phyloP scores from a whole-genome alignment of 2,797 vertebrate species.

The Myotis myotis region DNA sequence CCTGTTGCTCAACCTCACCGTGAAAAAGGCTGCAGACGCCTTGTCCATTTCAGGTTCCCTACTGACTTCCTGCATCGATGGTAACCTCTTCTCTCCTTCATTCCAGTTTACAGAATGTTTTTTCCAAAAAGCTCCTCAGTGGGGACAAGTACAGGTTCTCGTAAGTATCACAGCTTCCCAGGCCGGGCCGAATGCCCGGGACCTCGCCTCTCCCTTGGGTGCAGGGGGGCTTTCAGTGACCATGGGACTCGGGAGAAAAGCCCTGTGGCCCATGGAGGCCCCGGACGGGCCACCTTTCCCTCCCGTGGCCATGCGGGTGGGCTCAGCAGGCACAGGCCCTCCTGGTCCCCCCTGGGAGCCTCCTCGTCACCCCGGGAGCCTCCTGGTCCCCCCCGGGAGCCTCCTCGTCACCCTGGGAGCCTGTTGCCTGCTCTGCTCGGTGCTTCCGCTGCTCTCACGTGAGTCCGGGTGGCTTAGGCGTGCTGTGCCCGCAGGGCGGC shows the following conservation, averaged over 20 bases:
- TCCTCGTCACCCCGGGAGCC: not conserved
- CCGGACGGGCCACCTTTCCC: fast-evolving
- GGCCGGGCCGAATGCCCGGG: not conserved
- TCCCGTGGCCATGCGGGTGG: fast-evolving
- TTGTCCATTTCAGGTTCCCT: fast-evolving
- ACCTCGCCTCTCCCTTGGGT: not conserved
- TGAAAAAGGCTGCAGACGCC: fast-evolving
- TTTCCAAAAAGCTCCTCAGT: constrained; percentile 97
- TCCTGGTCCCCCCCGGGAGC: too few relatives aligned
- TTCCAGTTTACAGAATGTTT: constrained; percentile 96
- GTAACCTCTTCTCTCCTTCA: constrained; percentile 19
- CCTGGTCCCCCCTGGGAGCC: too few relatives aligned
- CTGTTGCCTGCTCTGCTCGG: not conserved
- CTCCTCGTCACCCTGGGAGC: too few relatives aligned
- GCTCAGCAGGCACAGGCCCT: fast-evolving
- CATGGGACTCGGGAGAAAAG: not conserved
- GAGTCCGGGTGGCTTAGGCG: fast-evolving
- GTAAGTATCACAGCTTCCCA: constrained; percentile 82
- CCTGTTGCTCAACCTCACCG: not conserved
- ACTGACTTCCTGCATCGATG: not conserved
- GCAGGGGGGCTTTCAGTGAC: too few relatives aligned
- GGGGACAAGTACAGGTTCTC: constrained; percentile 98
- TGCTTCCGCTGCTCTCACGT: fast-evolving
- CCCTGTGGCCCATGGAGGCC: fast-evolving
- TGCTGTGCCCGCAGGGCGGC: constrained; percentile 86